These are phyloP conservation scores for Tragelaphus imberbis DNA, from an alignment of 2,113 vertebrate species.

Conservation along the genomic window DNA sequence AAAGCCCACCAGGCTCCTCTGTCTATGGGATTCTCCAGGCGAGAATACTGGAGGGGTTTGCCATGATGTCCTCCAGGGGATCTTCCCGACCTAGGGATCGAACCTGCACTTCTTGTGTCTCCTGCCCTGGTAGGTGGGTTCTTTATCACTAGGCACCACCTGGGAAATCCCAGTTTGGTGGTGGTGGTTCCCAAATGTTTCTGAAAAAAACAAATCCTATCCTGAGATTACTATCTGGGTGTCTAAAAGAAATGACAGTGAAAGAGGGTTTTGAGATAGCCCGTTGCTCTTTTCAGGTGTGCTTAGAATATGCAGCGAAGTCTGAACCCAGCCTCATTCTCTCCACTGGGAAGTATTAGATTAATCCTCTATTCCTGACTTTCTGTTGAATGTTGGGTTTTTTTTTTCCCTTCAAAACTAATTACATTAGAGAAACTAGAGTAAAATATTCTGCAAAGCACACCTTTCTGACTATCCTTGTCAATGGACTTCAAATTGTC, in stretches of 20 bases:
- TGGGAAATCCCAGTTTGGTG: not conserved
- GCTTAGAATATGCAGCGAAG: not conserved
- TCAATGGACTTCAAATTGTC: constrained; percentile 63
- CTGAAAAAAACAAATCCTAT: not conserved
- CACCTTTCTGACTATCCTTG: constrained; percentile 36
- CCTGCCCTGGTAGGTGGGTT: not conserved
- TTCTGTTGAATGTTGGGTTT: constrained; percentile 18
- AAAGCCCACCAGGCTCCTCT: not conserved
- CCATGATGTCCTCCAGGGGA: not conserved
- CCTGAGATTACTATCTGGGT: not conserved
- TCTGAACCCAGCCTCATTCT: not conserved
- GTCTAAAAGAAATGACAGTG: not conserved
- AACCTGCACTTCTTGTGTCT: not conserved
- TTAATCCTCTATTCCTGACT: not conserved
- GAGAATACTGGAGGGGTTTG: not conserved
- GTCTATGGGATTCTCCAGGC: not conserved
- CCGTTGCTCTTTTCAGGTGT: not conserved
- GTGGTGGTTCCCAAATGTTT: not conserved
- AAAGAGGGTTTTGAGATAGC: not conserved
- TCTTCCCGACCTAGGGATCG: not conserved
- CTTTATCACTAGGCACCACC: not conserved
- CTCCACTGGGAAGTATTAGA: not conserved
- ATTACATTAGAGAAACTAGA: constrained; percentile 55
- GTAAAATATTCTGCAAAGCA: constrained; percentile 52
- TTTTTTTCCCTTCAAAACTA: not conserved